Conservation (phyloP, 2,113 vertebrate species). For the Dunckerocampus dactyliophorus region DNA sequence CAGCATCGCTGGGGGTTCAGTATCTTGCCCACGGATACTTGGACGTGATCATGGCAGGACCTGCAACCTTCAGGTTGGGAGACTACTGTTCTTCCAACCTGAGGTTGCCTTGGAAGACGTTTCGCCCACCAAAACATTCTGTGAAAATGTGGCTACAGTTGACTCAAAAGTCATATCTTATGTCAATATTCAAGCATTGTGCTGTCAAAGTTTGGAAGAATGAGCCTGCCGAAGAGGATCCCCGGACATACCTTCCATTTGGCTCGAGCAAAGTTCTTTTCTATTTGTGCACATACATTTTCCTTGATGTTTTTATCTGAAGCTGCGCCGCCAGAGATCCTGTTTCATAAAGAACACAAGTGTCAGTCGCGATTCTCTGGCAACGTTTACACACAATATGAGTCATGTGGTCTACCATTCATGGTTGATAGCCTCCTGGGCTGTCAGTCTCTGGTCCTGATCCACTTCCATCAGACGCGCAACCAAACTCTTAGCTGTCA, state of each 20-base stretch:
- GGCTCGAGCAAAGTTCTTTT: slow-evolving; percentile 97
- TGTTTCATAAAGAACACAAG: slow-evolving; percentile 45
- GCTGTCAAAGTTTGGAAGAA: too few relatives aligned
- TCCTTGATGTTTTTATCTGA: slow-evolving; percentile 99
- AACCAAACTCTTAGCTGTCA: slow-evolving; percentile 89
- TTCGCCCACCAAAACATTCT: too few relatives aligned
- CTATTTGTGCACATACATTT: slow-evolving; percentile 94
- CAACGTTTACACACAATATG: background rate
- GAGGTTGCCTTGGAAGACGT: too few relatives aligned
- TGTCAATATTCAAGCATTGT: too few relatives aligned
- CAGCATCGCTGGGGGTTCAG: too few relatives aligned
- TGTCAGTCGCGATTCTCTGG: slow-evolving; percentile 3
- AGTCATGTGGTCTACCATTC: slow-evolving; percentile 77
- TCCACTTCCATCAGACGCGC: slow-evolving; percentile 96
- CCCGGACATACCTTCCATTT: slow-evolving; percentile 89
- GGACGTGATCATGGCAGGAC: too few relatives aligned
- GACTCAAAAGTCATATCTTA: too few relatives aligned
- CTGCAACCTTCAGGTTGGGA: too few relatives aligned
- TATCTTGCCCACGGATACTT: too few relatives aligned
- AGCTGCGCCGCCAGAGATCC: slow-evolving; percentile 96
- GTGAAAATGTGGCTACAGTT: too few relatives aligned
- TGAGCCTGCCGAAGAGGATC: background rate
- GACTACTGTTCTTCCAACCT: too few relatives aligned
- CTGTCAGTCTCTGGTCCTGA: slow-evolving; percentile 93
- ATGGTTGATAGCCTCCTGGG: slow-evolving; percentile 93